Conservation (phyloP, 2,113 vertebrate species). For the Clarias gariepinus region DNA sequence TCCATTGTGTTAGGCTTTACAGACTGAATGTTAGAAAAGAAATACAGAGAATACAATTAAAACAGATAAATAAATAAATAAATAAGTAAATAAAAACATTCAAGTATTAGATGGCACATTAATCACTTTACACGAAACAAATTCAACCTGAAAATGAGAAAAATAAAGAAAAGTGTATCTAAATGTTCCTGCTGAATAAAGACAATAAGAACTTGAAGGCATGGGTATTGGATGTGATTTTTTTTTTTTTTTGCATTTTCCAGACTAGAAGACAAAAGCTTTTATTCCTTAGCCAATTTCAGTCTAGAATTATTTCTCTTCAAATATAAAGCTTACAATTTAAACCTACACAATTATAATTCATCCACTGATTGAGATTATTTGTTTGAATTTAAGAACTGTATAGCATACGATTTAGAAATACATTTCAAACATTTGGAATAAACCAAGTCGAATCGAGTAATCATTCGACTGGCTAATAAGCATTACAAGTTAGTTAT, state of each 20-base stretch:
- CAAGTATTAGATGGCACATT: constrained; percentile 27
- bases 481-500: not conserved
- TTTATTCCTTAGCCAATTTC: not conserved
- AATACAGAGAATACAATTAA: constrained; percentile 2
- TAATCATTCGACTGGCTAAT: not conserved
- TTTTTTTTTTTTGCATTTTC: too few relatives aligned
- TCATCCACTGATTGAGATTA: not conserved
- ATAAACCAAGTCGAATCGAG: not conserved
- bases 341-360: not conserved
- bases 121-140: constrained; percentile 6
- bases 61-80: not conserved
- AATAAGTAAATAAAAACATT: not conserved
- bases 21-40: constrained; percentile 37
- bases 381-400: not conserved
- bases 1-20: not conserved
- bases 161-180: not conserved
- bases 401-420: not conserved
- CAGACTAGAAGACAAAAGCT: not conserved
- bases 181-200: not conserved
- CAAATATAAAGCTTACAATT: too few relatives aligned
- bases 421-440: not conserved
- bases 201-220: not conserved
- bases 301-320: not conserved
- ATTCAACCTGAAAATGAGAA: not conserved
- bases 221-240: not conserved